Evolutionary conservation across 2,797 vertebrate genomes (phyloP).

Genomic region (Adrianichthys oophorus): DNA sequence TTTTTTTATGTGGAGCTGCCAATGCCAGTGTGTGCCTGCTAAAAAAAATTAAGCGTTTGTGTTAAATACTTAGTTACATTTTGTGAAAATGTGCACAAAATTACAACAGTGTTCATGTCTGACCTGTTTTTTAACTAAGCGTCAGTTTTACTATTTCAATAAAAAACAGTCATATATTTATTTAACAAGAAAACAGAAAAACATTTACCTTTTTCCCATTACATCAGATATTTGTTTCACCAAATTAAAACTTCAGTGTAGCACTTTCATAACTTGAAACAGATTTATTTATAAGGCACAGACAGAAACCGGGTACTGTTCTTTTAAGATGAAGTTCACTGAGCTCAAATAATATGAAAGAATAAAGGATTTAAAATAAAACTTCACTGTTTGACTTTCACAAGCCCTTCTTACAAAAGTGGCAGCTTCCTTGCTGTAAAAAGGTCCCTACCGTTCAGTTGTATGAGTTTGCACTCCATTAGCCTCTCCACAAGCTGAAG

Average conservation of each 20-base stretch:
- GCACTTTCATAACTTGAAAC: not conserved
- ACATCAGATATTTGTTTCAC: not conserved
- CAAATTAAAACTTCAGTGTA: not conserved
- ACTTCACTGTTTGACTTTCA: slow-evolving; percentile 5
- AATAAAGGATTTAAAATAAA: not conserved
- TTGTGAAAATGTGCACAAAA: no score
- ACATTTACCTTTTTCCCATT: not conserved
- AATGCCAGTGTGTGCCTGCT: no score
- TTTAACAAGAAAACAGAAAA: not conserved
- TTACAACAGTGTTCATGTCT: no score
- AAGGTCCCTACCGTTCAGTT: slow-evolving; percentile 8
- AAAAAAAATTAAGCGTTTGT: no score
- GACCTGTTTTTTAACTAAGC: no score
- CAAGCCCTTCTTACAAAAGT: slow-evolving; percentile 12
- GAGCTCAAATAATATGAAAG: slow-evolving; percentile 1
- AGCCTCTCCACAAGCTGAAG: slow-evolving; percentile 38
- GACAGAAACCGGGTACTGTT: not conserved
- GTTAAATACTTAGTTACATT: no score
- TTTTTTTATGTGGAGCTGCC: no score
- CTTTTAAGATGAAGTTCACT: not conserved
- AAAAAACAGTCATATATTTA: no score
- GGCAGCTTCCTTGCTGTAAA: slow-evolving; percentile 11
- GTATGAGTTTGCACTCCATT: slow-evolving; percentile 33
- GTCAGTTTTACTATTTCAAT: no score
- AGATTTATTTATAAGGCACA: not conserved